Evolutionary conservation across 2,888 invertebrate species (phyloP).

Genomic region (Troides aeacus): DNA sequence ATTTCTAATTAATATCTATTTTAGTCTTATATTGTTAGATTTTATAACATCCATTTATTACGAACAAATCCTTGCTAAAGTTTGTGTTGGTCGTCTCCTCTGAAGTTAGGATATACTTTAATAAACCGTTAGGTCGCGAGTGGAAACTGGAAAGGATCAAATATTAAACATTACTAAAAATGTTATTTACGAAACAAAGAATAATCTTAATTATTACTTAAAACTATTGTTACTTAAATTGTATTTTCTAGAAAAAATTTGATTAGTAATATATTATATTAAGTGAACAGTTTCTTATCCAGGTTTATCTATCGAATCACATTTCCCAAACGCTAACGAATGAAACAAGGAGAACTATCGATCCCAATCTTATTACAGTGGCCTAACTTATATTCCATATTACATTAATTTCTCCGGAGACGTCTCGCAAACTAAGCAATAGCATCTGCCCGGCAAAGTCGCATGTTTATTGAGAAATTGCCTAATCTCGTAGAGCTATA

Average conservation of each 20-base stretch:
- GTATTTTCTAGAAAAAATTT: too few species aligned
- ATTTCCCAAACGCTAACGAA: conserved; percentile 54
- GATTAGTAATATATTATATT: too few species aligned
- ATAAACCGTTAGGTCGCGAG: too few species aligned
- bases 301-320: conserved; percentile 25
- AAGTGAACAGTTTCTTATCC: neutral
- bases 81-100: too few species aligned
- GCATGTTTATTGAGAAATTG: conserved; percentile 77
- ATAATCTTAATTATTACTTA: too few species aligned
- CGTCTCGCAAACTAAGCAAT: conserved; percentile 70
- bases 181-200: too few species aligned
- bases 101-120: too few species aligned
- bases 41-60: neutral
- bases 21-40: neutral
- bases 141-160: too few species aligned
- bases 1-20: neutral
- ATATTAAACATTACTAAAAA: too few species aligned
- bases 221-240: too few species aligned
- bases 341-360: conserved; percentile 45
- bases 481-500: conserved; percentile 78
- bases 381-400: conserved; percentile 68
- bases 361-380: conserved; percentile 29
- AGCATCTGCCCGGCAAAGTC: conserved; percentile 67
- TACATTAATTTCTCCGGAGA: conserved; percentile 77
- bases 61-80: neutral